phyloP scores from a whole-genome alignment of 2,797 vertebrate genomes.

The Chelonia mydas region DNA sequence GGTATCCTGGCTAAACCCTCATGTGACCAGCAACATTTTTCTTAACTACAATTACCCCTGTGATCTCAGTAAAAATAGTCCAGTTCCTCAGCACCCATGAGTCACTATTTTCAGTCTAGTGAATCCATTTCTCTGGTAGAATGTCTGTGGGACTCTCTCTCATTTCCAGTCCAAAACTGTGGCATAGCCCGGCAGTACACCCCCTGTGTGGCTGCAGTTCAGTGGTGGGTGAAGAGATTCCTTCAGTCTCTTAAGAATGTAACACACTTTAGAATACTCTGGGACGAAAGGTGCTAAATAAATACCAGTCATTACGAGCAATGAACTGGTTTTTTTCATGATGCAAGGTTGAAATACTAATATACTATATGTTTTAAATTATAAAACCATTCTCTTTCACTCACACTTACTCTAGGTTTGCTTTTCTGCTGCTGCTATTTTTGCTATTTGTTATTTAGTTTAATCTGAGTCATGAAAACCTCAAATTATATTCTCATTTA shows the following conservation, averaged over 20 bases:
- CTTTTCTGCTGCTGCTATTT: background rate
- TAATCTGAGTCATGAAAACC: slow-evolving; percentile 39
- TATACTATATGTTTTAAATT: slow-evolving; percentile 32
- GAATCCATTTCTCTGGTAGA: slow-evolving; percentile 35
- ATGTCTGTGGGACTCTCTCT: background rate
- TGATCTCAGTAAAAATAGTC: background rate
- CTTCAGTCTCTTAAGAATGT: background rate
- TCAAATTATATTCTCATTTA: slow-evolving; percentile 63
- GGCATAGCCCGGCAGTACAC: background rate
- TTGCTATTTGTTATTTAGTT: slow-evolving; percentile 23
- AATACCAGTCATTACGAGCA: background rate
- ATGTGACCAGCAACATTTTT: slow-evolving; percentile 22
- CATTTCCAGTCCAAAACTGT: slow-evolving; percentile 1
- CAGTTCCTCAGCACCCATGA: background rate
- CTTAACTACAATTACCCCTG: background rate
- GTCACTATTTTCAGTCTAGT: slow-evolving; percentile 16
- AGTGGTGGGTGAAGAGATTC: background rate
- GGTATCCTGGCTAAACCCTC: background rate
- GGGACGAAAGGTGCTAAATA: slow-evolving; percentile 17
- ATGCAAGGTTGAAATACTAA: background rate
- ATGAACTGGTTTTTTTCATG: slow-evolving; percentile 17
- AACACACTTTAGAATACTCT: background rate
- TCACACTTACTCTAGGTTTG: background rate
- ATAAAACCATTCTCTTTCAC: slow-evolving; percentile 18
- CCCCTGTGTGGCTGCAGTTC: background rate